Base-by-base conservation (phyloP, 2,797 vertebrate genomes). In the Sarcophilus harrisii region DNA sequence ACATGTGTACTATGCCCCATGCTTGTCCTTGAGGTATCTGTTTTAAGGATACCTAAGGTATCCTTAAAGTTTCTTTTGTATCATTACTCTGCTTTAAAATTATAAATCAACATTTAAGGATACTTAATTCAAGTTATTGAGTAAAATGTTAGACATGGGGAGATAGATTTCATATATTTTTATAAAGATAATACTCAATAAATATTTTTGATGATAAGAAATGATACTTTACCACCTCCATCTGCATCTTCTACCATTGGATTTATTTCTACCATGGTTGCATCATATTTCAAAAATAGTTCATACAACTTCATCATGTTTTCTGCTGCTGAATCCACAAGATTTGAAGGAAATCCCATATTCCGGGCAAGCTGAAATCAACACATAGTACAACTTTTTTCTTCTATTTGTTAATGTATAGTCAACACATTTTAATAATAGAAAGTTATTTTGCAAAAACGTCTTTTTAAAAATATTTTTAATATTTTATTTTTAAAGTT, bases 201-300 rank as follows among this genome's bases (percentile, higher is more conserved):
- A 87, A 87, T 45, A 45, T 32, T 87, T 4, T 87, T 45, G 49
- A 28, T 87, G 91, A 94, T 28, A 96, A 62, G 93, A 95, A 8
- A 96, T 96, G 92, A 95, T 97, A 98, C 55, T 92, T 98, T 99
- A 99, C 99, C 99, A 27, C 99, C 98, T 98, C 99, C 99, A 92
- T 99, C 99, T 0, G 99, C 98, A 98, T 99, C 99, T 98, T 99
- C 99, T 98, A 99, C 99, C 99, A 99, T 99, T 95, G 99, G 99
- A 98, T 99, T 99, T 98, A 99, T 99, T 99, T 99, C 99, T 89
- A 99, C 92, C 99, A 99, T 99, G 91, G 99, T 99, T 28, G 99
- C 99, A 96, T 99, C 99, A 0, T 99, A 99, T 98, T 99, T 99
- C 98, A 99, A 98, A 98, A 99, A 99, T 92, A 99, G 98, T 45